Evolutionary conservation across 2,113 vertebrate species (phyloP).

Genomic region (Mus spicilegus): DNA sequence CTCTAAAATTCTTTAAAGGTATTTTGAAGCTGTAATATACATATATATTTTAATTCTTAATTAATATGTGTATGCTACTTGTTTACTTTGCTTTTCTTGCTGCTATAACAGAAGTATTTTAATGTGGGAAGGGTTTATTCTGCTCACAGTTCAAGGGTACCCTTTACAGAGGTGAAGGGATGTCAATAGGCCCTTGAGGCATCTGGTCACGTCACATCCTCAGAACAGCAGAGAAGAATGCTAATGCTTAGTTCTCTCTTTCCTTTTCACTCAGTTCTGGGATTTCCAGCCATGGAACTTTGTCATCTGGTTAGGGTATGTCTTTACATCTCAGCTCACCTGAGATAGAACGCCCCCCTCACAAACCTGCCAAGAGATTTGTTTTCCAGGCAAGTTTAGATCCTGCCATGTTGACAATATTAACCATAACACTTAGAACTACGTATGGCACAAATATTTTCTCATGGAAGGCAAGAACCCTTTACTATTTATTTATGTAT

Average conservation of each 20-base stretch:
- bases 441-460: neutral
- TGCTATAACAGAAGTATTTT: neutral
- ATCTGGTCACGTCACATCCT: neutral
- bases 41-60: slow-evolving; percentile 26
- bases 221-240: neutral
- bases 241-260: neutral
- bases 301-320: neutral
- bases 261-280: neutral
- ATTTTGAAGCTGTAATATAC: neutral
- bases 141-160: neutral
- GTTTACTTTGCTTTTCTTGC: neutral
- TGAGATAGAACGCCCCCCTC: neutral
- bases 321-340: too few relatives aligned
- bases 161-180: too few relatives aligned
- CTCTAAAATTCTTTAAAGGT: slow-evolving; percentile 31
- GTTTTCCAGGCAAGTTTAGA: neutral
- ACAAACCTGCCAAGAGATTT: neutral
- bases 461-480: neutral
- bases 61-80: neutral
- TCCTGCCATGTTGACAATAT: neutral
- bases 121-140: neutral
- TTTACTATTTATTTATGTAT: neutral
- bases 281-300: neutral
- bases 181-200: neutral
- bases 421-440: neutral